These are phyloP conservation scores for Alligator mississippiensis DNA, from an alignment of 2,113 vertebrate species.

Conservation along the genomic window DNA sequence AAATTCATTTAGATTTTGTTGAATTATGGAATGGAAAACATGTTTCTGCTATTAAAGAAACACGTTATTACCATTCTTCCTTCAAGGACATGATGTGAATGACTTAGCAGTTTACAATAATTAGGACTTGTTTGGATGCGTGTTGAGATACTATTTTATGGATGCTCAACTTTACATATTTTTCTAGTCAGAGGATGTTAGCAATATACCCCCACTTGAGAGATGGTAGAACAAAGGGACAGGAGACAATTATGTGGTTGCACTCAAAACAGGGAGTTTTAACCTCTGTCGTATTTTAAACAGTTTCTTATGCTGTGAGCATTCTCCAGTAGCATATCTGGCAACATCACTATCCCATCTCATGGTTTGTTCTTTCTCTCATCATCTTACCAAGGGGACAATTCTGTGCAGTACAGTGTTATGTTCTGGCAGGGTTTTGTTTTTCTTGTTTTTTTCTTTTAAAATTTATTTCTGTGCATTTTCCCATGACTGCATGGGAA, in stretches of 20 bases:
- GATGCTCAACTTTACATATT: not conserved
- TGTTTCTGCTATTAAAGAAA: not conserved
- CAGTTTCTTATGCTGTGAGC: not conserved
- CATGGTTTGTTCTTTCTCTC: not conserved
- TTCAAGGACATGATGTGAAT: not conserved
- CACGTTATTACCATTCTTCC: not conserved
- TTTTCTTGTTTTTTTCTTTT: not conserved
- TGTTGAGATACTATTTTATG: not conserved
- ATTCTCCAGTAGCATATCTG: accelerated
- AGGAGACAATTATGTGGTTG: not conserved
- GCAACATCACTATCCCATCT: not conserved
- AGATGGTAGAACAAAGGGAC: not conserved
- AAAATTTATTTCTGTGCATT: not conserved
- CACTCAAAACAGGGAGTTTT: not conserved
- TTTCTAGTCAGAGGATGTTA: not conserved
- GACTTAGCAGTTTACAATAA: not conserved
- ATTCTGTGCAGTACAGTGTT: not conserved
- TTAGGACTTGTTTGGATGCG: not conserved
- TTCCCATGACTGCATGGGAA: not conserved
- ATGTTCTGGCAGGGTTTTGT: not conserved
- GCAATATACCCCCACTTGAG: not conserved
- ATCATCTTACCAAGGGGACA: not conserved
- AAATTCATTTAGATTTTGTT: not conserved
- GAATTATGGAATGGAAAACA: not conserved
- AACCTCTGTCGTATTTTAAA: not conserved